These are phyloP conservation scores for Metaphire vulgaris DNA, from an alignment of 1,140 invertebrate species.

Conservation along the genomic window DNA sequence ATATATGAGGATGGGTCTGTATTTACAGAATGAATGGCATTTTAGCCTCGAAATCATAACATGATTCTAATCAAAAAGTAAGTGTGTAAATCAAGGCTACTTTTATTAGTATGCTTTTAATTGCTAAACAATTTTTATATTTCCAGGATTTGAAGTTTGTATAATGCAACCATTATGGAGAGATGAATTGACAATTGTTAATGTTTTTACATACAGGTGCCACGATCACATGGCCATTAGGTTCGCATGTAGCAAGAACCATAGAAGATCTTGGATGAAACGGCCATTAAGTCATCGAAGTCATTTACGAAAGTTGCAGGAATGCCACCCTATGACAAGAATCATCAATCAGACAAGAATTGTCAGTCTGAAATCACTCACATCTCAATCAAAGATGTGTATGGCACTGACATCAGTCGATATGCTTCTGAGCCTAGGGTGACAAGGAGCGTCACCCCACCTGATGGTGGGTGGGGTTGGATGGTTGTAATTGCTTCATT, in stretches of 20 bases:
- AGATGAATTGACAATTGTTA: too few species aligned
- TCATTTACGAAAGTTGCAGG: not conserved
- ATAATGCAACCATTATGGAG: too few species aligned
- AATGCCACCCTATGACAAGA: not conserved
- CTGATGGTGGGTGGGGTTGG: constrained; percentile 74
- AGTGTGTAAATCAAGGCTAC: too few species aligned
- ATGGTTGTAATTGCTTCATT: constrained; percentile 79
- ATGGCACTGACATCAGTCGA: not conserved
- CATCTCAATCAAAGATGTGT: not conserved
- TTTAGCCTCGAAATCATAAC: too few species aligned
- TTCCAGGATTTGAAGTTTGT: too few species aligned
- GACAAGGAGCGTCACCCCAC: not conserved
- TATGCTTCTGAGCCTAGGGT: not conserved
- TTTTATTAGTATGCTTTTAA: too few species aligned
- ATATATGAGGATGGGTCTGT: too few species aligned
- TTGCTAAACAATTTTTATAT: too few species aligned
- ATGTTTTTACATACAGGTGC: too few species aligned
- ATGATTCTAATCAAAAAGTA: too few species aligned
- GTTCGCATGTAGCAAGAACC: not conserved
- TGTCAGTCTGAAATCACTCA: not conserved
- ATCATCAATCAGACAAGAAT: not conserved
- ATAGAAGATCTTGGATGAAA: not conserved
- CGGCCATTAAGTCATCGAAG: not conserved
- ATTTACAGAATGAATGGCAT: too few species aligned
- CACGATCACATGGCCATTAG: not conserved